Percentiles rank a stretch among this genome's conserved stretches.
Evolutionary conservation across 2,888 invertebrate species (phyloP).

Genomic region (Calliscelio sp.): DNA sequence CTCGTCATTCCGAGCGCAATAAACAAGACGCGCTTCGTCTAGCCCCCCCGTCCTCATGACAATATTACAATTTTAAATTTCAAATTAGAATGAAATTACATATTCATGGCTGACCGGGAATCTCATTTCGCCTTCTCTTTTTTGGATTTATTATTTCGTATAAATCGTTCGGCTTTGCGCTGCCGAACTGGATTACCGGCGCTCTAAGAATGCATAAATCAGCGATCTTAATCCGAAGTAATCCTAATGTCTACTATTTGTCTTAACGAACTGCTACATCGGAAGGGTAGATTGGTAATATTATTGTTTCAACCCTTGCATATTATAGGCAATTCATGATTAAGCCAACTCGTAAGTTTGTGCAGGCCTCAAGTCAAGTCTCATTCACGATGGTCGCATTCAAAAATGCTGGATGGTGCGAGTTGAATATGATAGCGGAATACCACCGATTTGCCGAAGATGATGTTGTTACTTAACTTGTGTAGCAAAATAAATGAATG

Average conservation of each 20-base stretch:
- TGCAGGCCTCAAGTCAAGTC: too few species aligned
- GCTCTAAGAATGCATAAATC: slow-evolving; percentile 81
- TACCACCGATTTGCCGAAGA: too few species aligned
- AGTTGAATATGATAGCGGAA: too few species aligned
- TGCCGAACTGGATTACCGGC: slow-evolving; percentile 53
- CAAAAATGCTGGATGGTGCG: too few species aligned
- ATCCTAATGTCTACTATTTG: slow-evolving; percentile 84
- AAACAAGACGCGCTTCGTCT: slow-evolving; percentile 52
- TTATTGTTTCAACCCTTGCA: slow-evolving; percentile 85
- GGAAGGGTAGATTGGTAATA: slow-evolving; percentile 77
- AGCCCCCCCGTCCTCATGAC: slow-evolving; percentile 36
- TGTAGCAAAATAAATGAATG: too few species aligned
- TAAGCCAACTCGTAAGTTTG: slow-evolving; percentile 82
- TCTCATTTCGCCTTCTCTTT: slow-evolving; percentile 39
- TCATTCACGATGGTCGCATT: too few species aligned
- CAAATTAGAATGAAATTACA: slow-evolving; percentile 62
- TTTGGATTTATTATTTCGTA: slow-evolving; percentile 52
- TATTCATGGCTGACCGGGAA: slow-evolving; percentile 65
- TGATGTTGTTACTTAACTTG: too few species aligned
- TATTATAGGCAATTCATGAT: slow-evolving; percentile 84
- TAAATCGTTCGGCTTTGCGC: slow-evolving; percentile 46
- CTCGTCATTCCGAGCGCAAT: slow-evolving; percentile 70
- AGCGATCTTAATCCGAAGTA: slow-evolving; percentile 82
- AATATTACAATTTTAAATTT: slow-evolving; percentile 69
- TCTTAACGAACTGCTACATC: slow-evolving; percentile 78